Percentiles rank a stretch among this genome's conserved stretches.
Conservation (phyloP, 2,888 invertebrate species). For the Operophtera brumata region DNA sequence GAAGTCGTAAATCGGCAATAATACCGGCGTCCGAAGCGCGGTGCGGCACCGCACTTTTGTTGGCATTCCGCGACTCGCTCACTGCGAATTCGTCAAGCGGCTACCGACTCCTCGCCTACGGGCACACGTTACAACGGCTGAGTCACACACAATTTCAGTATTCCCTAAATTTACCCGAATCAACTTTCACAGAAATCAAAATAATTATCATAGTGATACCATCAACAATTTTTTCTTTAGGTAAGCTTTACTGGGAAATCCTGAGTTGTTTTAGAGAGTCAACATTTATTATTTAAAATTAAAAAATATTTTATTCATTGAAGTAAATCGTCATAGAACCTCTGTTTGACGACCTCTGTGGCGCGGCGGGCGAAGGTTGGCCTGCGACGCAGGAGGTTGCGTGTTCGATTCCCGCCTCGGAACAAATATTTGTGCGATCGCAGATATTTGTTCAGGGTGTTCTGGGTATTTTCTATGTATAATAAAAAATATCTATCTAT, state of each 20-base stretch:
- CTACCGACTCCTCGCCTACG: slow-evolving; percentile 31
- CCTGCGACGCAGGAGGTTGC: too few relatives aligned
- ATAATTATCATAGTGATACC: slow-evolving; percentile 12
- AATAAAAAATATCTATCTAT: too few relatives aligned
- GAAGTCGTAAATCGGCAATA: slow-evolving; percentile 52
- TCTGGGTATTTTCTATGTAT: too few relatives aligned
- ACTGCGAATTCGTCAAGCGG: slow-evolving; percentile 35
- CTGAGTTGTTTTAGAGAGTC: neutral
- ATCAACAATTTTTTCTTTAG: slow-evolving; percentile 4
- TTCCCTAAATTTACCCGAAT: slow-evolving; percentile 17
- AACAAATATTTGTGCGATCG: too few relatives aligned
- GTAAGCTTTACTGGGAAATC: neutral
- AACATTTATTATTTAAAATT: too few relatives aligned
- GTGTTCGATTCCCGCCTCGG: too few relatives aligned
- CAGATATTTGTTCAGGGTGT: too few relatives aligned
- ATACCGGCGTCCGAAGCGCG: slow-evolving; percentile 39
- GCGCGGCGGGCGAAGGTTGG: too few relatives aligned
- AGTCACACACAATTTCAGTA: slow-evolving; percentile 36
- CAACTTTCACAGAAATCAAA: slow-evolving; percentile 20
- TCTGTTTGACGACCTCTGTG: too few relatives aligned
- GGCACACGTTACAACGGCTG: slow-evolving; percentile 32
- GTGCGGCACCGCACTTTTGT: slow-evolving; percentile 35
- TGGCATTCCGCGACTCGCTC: slow-evolving; percentile 46
- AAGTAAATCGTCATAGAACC: too few relatives aligned
- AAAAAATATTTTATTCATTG: too few relatives aligned